These are phyloP conservation scores for Sternarchorhynchus goeldii DNA, from an alignment of 2,797 vertebrate species.

Conservation along the genomic window DNA sequence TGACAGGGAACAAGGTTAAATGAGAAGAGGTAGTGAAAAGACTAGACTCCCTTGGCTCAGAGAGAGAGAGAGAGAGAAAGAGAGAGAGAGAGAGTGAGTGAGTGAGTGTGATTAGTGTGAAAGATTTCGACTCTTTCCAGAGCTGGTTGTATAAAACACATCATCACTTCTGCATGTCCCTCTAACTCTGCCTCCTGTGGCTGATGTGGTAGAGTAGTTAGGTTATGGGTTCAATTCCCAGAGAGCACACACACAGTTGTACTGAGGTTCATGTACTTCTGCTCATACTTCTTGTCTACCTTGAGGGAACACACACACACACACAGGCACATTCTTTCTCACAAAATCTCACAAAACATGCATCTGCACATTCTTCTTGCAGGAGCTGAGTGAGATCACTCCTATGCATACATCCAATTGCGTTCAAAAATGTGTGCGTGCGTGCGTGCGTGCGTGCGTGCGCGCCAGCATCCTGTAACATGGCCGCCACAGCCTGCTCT, in stretches of 20 bases:
- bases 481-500: too few species aligned
- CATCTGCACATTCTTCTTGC: conserved; percentile 2
- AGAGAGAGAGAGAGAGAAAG: conserved; percentile 14
- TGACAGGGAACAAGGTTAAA: conserved; percentile 26
- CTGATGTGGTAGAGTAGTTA: too few species aligned
- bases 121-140: conserved; percentile 6
- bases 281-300: not conserved
- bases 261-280: too few species aligned
- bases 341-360: conserved; percentile 12
- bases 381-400: not conserved
- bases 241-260: too few species aligned
- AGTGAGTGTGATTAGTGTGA: conserved; percentile 9
- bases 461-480: too few species aligned
- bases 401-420: not conserved
- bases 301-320: not conserved
- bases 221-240: too few species aligned
- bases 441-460: not conserved
- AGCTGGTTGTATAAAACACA: conserved; percentile 4
- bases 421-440: too few species aligned
- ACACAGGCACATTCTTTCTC: conserved; percentile 11
- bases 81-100: conserved; percentile 21
- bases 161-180: conserved; percentile 1
- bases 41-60: conserved; percentile 20
- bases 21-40: conserved; percentile 12
- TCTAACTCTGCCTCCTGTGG: too few species aligned